Base-by-base conservation (phyloP, 2,888 invertebrate species). In the Digitonthophagus gazella region DNA sequence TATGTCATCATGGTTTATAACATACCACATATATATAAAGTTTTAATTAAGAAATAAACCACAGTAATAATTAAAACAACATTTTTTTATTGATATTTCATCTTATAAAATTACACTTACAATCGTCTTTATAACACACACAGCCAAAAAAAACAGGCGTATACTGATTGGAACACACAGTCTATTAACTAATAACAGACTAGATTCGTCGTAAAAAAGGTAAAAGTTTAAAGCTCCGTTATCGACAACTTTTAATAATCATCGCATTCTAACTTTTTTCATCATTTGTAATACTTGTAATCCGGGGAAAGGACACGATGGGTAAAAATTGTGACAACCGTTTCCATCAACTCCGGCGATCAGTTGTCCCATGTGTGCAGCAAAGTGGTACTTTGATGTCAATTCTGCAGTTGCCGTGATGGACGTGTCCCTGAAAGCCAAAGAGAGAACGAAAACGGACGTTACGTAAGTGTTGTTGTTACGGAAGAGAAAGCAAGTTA, bases 281-380 rank as follows among this genome's bases (percentile, higher is more conserved):
- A 89, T 86, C 85, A 89, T 87, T 78, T 86, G 86, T 67, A 89
- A 81, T 14, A 89, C 88, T 79, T 88, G 86, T 67, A 86, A 80
- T 55, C 88, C 87, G 16, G 89, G 88, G 75, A 89, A 83, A 6
- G 89, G 89, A 76, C 89, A 89, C 44, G 86, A 85, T 14, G 89
- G 89, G 76, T 88, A 89, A 80, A 89, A 89, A 77, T 89, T 88
- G 79, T 89, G 88, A 75, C 89, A 89, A 67, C 89, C 89, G 74
- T 88, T 87, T 74, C 89, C 88, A 77, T 89, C 89, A 61, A 89
- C 82, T 16, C 88, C 89, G 63, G 88, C 85, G 71, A 89, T 87
- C 72, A 89, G 81, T 80, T 89, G 89, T 69, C 89, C 89, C 89
- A 89, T 89, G 79, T 89, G 89, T 16, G 89, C 89, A 6, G 89